Evolutionary conservation across 1,140 invertebrate genomes (phyloP), one percentile per base, ranked within the genome.

Genomic region (Halyomorpha halys): DNA sequence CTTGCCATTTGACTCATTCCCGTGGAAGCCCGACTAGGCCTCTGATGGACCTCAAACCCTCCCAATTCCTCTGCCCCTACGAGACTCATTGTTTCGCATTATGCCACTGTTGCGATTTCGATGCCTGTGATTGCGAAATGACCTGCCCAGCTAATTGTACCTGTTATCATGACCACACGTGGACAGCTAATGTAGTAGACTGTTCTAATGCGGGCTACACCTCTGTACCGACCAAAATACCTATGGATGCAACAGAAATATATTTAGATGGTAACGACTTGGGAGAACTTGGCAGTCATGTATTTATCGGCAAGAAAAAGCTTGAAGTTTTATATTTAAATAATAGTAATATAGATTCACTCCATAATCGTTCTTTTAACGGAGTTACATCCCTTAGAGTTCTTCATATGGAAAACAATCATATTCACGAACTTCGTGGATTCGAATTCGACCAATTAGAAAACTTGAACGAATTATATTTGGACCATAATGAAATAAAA

Each of bases 41-140:
- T 72, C 84, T 77, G 75, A 88, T 74, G 85, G 87, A 89, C 78
- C 87, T 81, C 72, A 66, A 74, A 66, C 73, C 79, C 23, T 79
- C 80, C 53, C 79, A 83, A 67, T 85, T 85, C 74, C 79, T 85
- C 59, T 86, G 83, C 67, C 74, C 76, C 3, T 84, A 85, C 71
- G 76, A 77, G 15, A 76, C 79, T 23, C 83, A 73, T 71, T 86
- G 73, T 74, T 82, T 74, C 73, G 79, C 76, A 69, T 74, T 72
- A 69, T 86, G 76, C 69, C 81, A 82, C 25, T 86, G 84, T 72
- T 83, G 82, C 63, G 83, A 85, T 39, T 81, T 80, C 70, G 80
- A 81, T 64, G 78, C 78, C 21, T 81, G 80, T 69, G 80, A 81
- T 66, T 81, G 80, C 71, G 77, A 79, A 69, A 80, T 80, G 77